Evolutionary conservation across 2,888 invertebrate species (phyloP).

Genomic region (Altica lythri): DNA sequence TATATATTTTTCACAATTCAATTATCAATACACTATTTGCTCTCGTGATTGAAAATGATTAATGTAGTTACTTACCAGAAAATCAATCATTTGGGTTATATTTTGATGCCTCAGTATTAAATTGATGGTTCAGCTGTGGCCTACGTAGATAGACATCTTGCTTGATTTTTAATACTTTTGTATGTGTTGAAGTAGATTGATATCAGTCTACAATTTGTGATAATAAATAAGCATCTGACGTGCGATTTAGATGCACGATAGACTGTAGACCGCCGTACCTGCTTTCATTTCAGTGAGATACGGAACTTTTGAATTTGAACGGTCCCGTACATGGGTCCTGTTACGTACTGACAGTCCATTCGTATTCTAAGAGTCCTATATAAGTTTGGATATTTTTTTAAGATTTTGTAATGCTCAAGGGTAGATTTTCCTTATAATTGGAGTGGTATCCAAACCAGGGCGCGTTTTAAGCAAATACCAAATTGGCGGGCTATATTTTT

Average conservation of each 20-base stretch:
- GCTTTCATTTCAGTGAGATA: constrained; percentile 52
- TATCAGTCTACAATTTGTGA: constrained; percentile 50
- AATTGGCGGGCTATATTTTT: constrained; percentile 35
- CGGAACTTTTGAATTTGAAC: constrained; percentile 45
- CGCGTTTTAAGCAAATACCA: constrained; percentile 40
- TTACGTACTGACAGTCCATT: constrained; percentile 54
- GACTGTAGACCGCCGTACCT: constrained; percentile 54
- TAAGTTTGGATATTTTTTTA: constrained; percentile 56
- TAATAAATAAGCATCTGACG: constrained; percentile 52
- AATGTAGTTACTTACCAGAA: no score
- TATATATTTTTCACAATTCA: no score
- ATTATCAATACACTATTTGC: no score
- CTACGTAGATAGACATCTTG: constrained; percentile 48
- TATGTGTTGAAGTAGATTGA: constrained; percentile 52
- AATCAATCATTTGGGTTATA: not conserved
- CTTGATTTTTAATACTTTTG: constrained; percentile 57
- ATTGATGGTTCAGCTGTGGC: constrained; percentile 43
- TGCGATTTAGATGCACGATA: constrained; percentile 49
- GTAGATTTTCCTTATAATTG: constrained; percentile 42
- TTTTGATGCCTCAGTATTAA: constrained; percentile 30
- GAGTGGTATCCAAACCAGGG: constrained; percentile 44
- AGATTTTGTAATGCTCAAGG: constrained; percentile 56
- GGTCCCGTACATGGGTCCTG: constrained; percentile 17
- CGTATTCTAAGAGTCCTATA: constrained; percentile 53
- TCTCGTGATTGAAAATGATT: no score